Conservation (phyloP, 2,888 invertebrate species). For the Conops quadrifasciatus region DNA sequence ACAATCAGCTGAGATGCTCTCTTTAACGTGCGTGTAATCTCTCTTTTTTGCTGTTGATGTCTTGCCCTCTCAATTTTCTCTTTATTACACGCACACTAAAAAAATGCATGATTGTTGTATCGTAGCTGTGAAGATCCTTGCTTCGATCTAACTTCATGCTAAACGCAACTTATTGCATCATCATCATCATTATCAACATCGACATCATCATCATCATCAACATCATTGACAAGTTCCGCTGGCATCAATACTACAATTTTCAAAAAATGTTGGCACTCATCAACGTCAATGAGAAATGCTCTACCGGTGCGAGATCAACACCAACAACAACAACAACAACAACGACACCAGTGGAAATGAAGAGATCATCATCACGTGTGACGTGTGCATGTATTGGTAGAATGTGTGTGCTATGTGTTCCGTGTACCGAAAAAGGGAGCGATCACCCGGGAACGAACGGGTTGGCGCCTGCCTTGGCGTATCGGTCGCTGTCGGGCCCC, state of each 20-base stretch:
- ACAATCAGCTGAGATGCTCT: neutral
- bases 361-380: constrained; percentile 20
- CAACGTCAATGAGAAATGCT: constrained; percentile 8
- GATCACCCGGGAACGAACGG: constrained; percentile 55
- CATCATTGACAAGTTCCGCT: constrained; percentile 15
- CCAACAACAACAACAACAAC: constrained; percentile 15
- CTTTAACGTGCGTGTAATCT: constrained; percentile 39
- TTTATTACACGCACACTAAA: constrained; percentile 1
- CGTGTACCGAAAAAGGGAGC: constrained; percentile 61
- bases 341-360: constrained; percentile 25
- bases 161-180: constrained; percentile 49
- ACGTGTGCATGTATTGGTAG: constrained; percentile 45
- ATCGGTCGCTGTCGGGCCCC: constrained; percentile 43
- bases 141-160: constrained; percentile 48
- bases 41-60: constrained; percentile 30
- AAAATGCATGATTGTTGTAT: constrained; percentile 23
- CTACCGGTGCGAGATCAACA: constrained; percentile 1
- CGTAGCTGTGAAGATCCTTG: constrained; percentile 38
- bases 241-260: constrained; percentile 31
- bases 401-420: constrained; percentile 26
- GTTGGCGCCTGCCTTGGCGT: constrained; percentile 20
- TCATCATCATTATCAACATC: constrained; percentile 23
- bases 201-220: constrained; percentile 43
- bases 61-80: neutral
- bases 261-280: neutral